Conservation (phyloP, 2,797 vertebrate species). For the Thamnophis elegans region DNA sequence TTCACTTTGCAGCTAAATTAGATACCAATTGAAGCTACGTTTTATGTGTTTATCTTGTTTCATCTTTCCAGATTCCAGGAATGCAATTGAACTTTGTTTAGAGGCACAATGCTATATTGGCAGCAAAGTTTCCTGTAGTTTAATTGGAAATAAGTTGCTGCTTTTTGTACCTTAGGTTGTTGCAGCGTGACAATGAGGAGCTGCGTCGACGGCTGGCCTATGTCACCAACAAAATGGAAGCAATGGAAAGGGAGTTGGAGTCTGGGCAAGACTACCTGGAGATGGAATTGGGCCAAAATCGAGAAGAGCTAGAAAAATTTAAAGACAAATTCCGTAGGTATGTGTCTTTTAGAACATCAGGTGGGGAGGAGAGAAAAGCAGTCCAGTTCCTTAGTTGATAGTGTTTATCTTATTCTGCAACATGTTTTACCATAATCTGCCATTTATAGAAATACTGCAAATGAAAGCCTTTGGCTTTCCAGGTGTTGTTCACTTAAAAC, state of each 20-base stretch:
- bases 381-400: neutral
- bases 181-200: constrained; percentile 97
- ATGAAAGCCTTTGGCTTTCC: neutral
- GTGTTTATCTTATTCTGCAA: neutral
- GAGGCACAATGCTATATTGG: neutral
- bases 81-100: neutral
- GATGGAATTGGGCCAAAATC: constrained; percentile 87
- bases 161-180: constrained; percentile 62
- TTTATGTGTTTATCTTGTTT: neutral
- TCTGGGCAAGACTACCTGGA: constrained; percentile 90
- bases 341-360: constrained; percentile 1
- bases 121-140: neutral
- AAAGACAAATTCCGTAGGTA: constrained; percentile 98
- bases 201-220: constrained; percentile 84
- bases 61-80: neutral
- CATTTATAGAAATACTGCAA: neutral
- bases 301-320: constrained; percentile 95
- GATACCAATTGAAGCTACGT: neutral
- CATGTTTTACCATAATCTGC: neutral
- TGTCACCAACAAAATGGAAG: constrained; percentile 90
- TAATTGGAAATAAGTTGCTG: constrained; percentile 7
- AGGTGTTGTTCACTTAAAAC: neutral
- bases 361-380: neutral
- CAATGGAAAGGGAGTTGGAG: constrained; percentile 91
- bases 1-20: neutral